phyloP scores from a whole-genome alignment of 2,888 invertebrate genomes.

The Hyles lineata region DNA sequence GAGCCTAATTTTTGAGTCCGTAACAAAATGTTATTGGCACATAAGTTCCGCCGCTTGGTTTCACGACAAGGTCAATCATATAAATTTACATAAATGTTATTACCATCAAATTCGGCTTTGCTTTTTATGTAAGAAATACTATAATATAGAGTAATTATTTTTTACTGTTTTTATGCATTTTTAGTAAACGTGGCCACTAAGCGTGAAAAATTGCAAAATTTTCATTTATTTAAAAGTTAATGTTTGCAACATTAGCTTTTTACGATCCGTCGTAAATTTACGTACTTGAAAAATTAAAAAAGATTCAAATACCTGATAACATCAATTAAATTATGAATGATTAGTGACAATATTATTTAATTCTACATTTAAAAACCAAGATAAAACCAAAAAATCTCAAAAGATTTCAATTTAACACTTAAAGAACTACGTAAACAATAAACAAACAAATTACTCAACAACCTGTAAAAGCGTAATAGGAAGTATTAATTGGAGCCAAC shows the following conservation, averaged over 20 bases:
- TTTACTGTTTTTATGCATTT: too few species aligned
- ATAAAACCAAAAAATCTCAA: too few species aligned
- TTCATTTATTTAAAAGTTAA: too few species aligned
- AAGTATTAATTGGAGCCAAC: not conserved
- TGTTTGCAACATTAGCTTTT: too few species aligned
- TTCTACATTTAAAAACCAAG: not conserved
- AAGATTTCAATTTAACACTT: not conserved
- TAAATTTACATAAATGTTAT: not conserved
- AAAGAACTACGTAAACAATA: not conserved
- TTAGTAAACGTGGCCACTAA: too few species aligned
- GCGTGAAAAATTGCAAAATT: too few species aligned
- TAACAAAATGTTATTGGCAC: conserved; percentile 18
- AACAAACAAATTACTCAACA: conserved; percentile 10
- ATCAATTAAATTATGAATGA: too few species aligned
- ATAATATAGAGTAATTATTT: too few species aligned
- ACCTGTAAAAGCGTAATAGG: not conserved
- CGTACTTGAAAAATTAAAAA: too few species aligned
- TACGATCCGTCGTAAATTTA: too few species aligned
- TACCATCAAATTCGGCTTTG: not conserved
- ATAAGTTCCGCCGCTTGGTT: conserved; percentile 10
- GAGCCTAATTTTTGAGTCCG: not conserved
- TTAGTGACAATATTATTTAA: too few species aligned
- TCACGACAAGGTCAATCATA: not conserved
- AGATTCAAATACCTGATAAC: too few species aligned
- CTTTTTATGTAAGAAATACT: not conserved